These are phyloP conservation scores for Belgica antarctica DNA, from an alignment of 2,888 invertebrate species.

Conservation along the genomic window DNA sequence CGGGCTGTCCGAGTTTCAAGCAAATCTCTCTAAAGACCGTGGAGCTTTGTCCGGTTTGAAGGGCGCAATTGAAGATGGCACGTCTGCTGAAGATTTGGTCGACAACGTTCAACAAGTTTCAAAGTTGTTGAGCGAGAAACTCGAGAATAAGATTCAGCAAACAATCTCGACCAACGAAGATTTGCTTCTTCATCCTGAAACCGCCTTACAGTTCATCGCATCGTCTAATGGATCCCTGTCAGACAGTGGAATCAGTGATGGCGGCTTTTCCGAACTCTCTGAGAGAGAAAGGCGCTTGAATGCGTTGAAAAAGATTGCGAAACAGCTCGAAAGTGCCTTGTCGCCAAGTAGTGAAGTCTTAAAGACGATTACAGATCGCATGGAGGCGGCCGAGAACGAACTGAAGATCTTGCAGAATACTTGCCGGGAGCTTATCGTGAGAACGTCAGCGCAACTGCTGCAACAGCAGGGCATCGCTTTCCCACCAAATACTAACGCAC, in stretches of 20 bases:
- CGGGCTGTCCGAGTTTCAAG: constrained; percentile 72
- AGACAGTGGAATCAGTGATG: constrained; percentile 72
- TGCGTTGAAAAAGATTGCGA: constrained; percentile 65
- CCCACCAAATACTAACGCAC: not conserved
- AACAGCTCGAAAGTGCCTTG: constrained; percentile 63
- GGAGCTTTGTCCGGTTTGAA: constrained; percentile 54
- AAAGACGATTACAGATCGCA: constrained; percentile 57
- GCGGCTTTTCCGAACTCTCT: constrained; percentile 59
- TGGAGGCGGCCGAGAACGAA: constrained; percentile 65
- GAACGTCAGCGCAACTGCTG: constrained; percentile 54
- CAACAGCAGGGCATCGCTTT: constrained; percentile 47
- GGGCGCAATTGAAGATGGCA: constrained; percentile 53
- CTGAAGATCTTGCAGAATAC: constrained; percentile 65
- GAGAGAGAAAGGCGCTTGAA: constrained; percentile 68
- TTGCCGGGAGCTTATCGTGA: constrained; percentile 61
- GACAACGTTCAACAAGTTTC: constrained; percentile 55
- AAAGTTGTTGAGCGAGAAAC: constrained; percentile 54
- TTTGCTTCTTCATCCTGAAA: constrained; percentile 37
- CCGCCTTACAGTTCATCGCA: constrained; percentile 46
- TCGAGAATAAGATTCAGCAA: constrained; percentile 51
- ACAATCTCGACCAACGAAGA: constrained; percentile 39
- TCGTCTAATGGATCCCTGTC: constrained; percentile 63
- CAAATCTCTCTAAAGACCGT: constrained; percentile 69
- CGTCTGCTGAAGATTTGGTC: constrained; percentile 53
- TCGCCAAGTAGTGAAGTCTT: constrained; percentile 67